Evolutionary conservation across 2,888 invertebrate genomes (phyloP).

Genomic region (Nasonovia ribisnigri): DNA sequence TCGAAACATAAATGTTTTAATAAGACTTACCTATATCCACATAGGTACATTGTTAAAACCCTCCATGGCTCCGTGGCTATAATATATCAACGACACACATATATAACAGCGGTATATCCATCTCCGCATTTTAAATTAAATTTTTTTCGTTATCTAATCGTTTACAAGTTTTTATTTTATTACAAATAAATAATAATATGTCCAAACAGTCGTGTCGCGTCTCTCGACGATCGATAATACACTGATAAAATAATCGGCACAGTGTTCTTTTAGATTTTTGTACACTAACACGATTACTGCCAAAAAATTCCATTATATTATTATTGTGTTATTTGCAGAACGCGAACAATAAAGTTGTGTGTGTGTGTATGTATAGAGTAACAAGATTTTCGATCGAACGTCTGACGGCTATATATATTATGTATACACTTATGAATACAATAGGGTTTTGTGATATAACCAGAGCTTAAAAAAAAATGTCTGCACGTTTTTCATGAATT

Average conservation of each 20-base stretch:
- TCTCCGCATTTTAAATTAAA: not conserved
- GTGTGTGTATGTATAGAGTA: not conserved
- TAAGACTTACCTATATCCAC: not conserved
- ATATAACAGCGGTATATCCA: not conserved
- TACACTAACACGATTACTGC: not conserved
- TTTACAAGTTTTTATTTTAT: not conserved
- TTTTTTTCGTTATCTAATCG: not conserved
- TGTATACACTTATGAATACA: not conserved
- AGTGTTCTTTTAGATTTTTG: not conserved
- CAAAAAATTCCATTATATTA: conserved; percentile 23
- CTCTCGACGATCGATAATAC: not conserved
- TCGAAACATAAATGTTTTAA: not conserved
- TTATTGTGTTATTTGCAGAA: not conserved
- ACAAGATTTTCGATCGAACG: conserved; percentile 19
- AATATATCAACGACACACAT: not conserved
- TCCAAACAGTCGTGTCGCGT: not conserved
- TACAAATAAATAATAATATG: not conserved
- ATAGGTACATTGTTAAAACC: not conserved
- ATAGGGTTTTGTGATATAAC: not conserved
- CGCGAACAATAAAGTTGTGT: not conserved
- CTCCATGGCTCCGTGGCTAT: not conserved
- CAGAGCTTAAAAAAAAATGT: not conserved
- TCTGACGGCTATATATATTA: not conserved
- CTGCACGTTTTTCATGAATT: not conserved
- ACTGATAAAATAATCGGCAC: not conserved